Evolutionary conservation across 2,888 invertebrate species (phyloP), one percentile per base, ranked within the genome.

Genomic region (Protophormia terraenovae): DNA sequence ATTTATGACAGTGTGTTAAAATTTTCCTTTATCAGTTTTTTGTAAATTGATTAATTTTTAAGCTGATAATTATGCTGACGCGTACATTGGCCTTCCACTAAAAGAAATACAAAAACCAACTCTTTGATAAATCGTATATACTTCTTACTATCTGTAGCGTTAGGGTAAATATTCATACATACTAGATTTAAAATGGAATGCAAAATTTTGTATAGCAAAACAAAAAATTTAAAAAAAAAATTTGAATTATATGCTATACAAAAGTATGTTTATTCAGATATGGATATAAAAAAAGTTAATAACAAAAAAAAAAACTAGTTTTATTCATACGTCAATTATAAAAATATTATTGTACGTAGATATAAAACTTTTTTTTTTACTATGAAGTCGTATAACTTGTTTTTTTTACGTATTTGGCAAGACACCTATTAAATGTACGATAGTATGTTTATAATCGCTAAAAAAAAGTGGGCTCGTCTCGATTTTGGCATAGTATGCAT

Each of bases 341-440:
- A 16, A 58, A 58, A 14, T 29, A 24, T 14, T n/a, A 55, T 29
- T 29, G 14, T 29, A n/a, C n/a, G 8, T 29, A 58, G 16, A 16
- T n/a, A 16, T 14, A 22, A 22, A 50, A 22, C 22, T 10, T 12
- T 60, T 60, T 10, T 58, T 29, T 32, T 60, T 41, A 10, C 47
- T 10, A 32, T 0, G 38, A 86, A 84, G 86, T 86, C 81, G 71
- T 85, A 87, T 41, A 90, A 90, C 87, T 35, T 85, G 90, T 90
- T 89, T 79, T 35, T n/a, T 75, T 27, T 24, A 32, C 22, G 16
- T 58, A 38, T 77, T 72, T 72, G 50, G 62, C 50, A 62, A 58
- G 29, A 38, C 10, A 71, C 22, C 35, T 41, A 38, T 45, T 47
- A 27, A 10, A 60, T 16, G n/a, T 32, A 29, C 32, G 14, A 60